Evolutionary conservation across 2,113 vertebrate species (phyloP).

Genomic region (Fregata magnificens): DNA sequence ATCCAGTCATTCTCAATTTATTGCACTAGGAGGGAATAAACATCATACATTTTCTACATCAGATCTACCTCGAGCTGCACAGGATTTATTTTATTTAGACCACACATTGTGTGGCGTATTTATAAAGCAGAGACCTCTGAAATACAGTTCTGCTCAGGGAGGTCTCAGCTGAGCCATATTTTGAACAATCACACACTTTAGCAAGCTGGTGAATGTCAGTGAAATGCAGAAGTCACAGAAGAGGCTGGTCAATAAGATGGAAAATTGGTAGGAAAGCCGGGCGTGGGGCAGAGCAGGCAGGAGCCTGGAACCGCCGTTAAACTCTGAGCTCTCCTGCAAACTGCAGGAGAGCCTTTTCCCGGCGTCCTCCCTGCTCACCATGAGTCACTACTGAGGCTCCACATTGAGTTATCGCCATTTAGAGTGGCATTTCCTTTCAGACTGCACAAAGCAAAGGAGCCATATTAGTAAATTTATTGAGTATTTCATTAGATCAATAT

Average conservation of each 20-base stretch:
- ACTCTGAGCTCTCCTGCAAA: slow-evolving; percentile 31
- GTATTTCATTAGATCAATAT: slow-evolving; percentile 86
- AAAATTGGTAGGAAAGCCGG: background rate
- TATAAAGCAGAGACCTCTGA: slow-evolving; percentile 48
- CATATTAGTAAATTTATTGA: slow-evolving; percentile 84
- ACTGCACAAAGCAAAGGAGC: slow-evolving; percentile 77
- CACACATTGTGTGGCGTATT: slow-evolving; percentile 59
- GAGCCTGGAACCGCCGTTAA: slow-evolving; percentile 34
- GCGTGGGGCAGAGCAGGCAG: background rate
- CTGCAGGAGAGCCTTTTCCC: slow-evolving; percentile 48
- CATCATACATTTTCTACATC: slow-evolving; percentile 50
- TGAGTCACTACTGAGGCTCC: slow-evolving; percentile 75
- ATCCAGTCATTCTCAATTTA: slow-evolving; percentile 37
- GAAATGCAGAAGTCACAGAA: background rate
- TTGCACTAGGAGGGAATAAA: slow-evolving; percentile 45
- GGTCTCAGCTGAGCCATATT: background rate
- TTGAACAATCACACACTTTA: background rate
- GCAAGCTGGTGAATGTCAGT: background rate
- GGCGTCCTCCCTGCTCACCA: slow-evolving; percentile 41
- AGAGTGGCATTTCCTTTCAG: slow-evolving; percentile 79
- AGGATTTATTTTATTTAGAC: slow-evolving; percentile 64
- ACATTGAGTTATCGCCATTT: slow-evolving; percentile 77
- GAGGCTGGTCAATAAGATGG: background rate
- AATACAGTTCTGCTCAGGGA: background rate
- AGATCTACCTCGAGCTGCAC: background rate